Evolutionary conservation across 2,113 vertebrate genomes (phyloP).

Genomic region (Eulemur macaco): DNA sequence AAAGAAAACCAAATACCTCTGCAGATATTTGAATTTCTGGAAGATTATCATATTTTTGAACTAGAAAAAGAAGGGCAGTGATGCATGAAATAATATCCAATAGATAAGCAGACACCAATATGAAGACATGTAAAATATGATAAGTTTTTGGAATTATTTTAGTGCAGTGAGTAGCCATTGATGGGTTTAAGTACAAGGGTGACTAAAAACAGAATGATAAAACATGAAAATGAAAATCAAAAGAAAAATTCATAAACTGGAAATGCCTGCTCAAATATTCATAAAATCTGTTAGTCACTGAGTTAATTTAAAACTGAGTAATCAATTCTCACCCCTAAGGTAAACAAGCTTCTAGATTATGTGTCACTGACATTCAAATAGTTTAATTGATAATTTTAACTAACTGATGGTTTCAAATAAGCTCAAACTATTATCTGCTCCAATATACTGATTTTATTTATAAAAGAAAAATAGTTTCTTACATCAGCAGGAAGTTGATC

Average conservation of each 20-base stretch:
- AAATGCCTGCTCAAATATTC: not conserved
- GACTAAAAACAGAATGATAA: not conserved
- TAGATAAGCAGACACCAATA: not conserved
- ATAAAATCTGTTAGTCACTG: not conserved
- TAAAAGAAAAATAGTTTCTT: constrained; percentile 70
- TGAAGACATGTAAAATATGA: not conserved
- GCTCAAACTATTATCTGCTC: not conserved
- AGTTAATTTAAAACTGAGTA: not conserved
- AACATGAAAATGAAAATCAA: not conserved
- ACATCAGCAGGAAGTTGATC: constrained; percentile 90
- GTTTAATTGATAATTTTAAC: not conserved
- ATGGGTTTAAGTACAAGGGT: not conserved
- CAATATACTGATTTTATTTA: not conserved
- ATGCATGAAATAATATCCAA: not conserved
- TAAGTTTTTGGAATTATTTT: not conserved
- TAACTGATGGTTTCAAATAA: not conserved
- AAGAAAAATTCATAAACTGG: not conserved
- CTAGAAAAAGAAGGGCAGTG: not conserved
- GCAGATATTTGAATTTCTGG: not conserved
- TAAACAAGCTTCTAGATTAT: not conserved
- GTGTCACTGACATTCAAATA: not conserved
- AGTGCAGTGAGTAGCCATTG: not conserved
- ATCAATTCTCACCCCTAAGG: not conserved
- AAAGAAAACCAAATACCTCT: not conserved
- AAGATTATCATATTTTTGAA: not conserved